These are phyloP conservation scores for Cerceris ruficornis DNA, from an alignment of 2,888 invertebrate genomes.

Conservation along the genomic window DNA sequence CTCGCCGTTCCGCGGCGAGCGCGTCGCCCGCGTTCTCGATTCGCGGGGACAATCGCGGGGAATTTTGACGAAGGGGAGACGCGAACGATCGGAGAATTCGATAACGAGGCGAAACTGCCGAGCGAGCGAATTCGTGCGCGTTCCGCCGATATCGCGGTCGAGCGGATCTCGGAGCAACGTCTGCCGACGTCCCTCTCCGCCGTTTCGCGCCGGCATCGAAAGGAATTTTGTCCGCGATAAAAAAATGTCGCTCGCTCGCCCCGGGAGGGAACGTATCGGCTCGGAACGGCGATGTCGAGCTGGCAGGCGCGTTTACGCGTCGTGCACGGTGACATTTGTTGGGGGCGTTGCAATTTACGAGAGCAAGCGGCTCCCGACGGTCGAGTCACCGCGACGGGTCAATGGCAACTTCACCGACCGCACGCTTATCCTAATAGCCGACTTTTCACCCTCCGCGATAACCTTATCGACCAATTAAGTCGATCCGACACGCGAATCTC, in stretches of 20 bases:
- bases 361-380: conserved; percentile 19
- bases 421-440: conserved; percentile 35
- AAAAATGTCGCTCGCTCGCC: conserved; percentile 20
- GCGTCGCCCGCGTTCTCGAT: too few species aligned
- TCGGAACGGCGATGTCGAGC: background rate
- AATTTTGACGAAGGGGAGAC: background rate
- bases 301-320: background rate
- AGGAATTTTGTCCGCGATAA: conserved; percentile 25
- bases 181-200: too few species aligned
- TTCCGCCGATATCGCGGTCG: conserved; percentile 14
- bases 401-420: conserved; percentile 36
- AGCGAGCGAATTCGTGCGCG: conserved; percentile 27
- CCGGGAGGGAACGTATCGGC: conserved; percentile 7
- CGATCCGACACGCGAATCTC: conserved; percentile 10
- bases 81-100: background rate
- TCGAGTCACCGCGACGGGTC: conserved; percentile 30
- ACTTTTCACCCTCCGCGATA: conserved; percentile 23
- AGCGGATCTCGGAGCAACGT: too few species aligned
- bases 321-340: conserved; percentile 36
- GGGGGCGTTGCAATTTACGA: conserved; percentile 62
- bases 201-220: background rate
- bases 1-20: too few species aligned
- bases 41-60: too few species aligned
- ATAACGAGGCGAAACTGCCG: background rate
- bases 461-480: conserved; percentile 39